Evolutionary conservation across 2,113 vertebrate genomes (phyloP).

Genomic region (Stigmatopora argus): DNA sequence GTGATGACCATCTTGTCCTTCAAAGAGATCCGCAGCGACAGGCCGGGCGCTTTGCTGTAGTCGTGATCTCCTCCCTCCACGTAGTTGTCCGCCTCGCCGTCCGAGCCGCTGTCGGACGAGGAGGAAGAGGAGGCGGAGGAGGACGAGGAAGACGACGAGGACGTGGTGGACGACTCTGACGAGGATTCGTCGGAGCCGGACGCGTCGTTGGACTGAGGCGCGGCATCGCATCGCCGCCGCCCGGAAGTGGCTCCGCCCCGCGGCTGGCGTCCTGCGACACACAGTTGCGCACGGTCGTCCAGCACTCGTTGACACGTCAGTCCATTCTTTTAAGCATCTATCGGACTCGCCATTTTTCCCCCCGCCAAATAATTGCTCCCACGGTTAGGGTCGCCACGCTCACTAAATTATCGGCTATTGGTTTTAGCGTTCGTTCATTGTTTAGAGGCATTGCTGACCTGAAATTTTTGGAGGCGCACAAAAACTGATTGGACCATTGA

Average conservation of each 20-base stretch:
- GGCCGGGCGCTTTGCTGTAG: slow-evolving; percentile 89
- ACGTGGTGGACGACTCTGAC: slow-evolving; percentile 65
- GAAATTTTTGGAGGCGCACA: too few relatives aligned
- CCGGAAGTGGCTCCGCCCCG: slow-evolving; percentile 77
- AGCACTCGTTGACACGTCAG: background rate
- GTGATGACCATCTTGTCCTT: slow-evolving; percentile 61
- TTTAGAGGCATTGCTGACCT: too few relatives aligned
- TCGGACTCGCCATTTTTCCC: too few relatives aligned
- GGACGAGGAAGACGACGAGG: slow-evolving; percentile 79
- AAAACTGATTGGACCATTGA: too few relatives aligned
- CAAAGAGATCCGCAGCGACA: slow-evolving; percentile 69
- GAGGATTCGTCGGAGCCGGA: slow-evolving; percentile 64
- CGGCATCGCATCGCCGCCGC: slow-evolving; percentile 57
- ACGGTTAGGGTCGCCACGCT: too few relatives aligned
- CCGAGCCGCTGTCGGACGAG: slow-evolving; percentile 73
- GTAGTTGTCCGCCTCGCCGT: slow-evolving; percentile 81
- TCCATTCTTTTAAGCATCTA: too few relatives aligned
- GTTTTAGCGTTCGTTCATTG: too few relatives aligned
- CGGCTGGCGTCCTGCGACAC: slow-evolving; percentile 45
- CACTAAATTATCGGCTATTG: too few relatives aligned
- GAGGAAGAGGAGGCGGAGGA: slow-evolving; percentile 82
- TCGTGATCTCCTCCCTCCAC: slow-evolving; percentile 93
- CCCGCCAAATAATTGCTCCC: too few relatives aligned
- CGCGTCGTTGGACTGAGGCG: slow-evolving; percentile 58
- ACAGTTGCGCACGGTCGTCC: background rate